Evolutionary conservation across 1,140 invertebrate species (phyloP), one percentile per base, ranked within the genome.

Genomic region (Trypoxylus dichotomus): DNA sequence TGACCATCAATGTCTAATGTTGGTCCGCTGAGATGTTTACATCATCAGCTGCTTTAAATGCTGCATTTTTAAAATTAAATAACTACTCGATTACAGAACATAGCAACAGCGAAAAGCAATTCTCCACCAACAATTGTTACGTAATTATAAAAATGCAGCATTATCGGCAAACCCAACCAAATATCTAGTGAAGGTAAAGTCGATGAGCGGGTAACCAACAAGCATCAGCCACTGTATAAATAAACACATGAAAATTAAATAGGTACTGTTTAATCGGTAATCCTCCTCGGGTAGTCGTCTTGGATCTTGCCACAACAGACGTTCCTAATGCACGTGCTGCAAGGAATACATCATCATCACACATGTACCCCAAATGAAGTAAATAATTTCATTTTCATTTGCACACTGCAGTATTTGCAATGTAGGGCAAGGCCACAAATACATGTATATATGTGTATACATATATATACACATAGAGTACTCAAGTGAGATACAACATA

Each of bases 1-100:
- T 83, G 82, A 83, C 83, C 83, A 85, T 80, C 83, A 84, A 82
- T 81, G 81, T 84, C 84, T 85, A 85, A 84, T 82, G 78, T 85
- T 84, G 83, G 83, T 84, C 83, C 83, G 84, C 81, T 85, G 83
- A 85, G 82, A 84, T 82, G 81, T 83, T 79, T 85, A 85, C 84
- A 85, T 84, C 83, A 83, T 85, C 84, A 85, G 84, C 84, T 84
- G 84, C 83, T 79, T 78, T 83, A 83, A 83, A 78, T 27, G 37
- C 73, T 78, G 77, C 77, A 75, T 78, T 75, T 37, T 47, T 25
- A 68, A 21, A 25, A 68, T 68, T 15, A 29, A 24, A 27, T 10
- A 68, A 68, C 19, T 11, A 27, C 27, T 8, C 21, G 25, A 68
- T 24, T 11, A 63, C 27, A 37, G 24, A 68, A 5, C 15, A 68